Evolutionary conservation across 2,113 vertebrate genomes (phyloP).

Genomic region (Poeciliopsis retropinna): DNA sequence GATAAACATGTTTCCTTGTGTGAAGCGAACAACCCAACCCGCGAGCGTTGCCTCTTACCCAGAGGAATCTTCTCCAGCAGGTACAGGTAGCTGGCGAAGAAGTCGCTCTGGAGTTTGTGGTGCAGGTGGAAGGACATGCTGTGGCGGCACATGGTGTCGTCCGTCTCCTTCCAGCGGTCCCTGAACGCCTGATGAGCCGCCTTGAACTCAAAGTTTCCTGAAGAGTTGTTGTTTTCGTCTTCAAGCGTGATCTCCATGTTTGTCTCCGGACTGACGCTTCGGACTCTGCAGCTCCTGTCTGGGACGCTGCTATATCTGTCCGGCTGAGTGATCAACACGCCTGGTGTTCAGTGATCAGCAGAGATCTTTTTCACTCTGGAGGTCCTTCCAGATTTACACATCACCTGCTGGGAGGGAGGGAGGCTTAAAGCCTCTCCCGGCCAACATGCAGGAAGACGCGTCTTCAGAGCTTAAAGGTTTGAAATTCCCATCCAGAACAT

Average conservation of each 20-base stretch:
- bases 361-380: conserved; percentile 72
- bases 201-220: conserved; percentile 75
- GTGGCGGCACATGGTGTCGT: conserved; percentile 88
- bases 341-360: conserved; percentile 69
- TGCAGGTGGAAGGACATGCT: conserved; percentile 95
- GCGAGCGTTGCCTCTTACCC: conserved; percentile 78
- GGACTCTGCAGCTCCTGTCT: conserved; percentile 5
- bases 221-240: neutral
- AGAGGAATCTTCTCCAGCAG: conserved; percentile 89
- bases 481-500: conserved; percentile 42
- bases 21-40: neutral
- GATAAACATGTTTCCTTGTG: neutral
- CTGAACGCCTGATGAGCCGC: conserved; percentile 89
- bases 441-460: conserved; percentile 30
- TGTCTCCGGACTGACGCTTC: neutral
- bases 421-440: neutral
- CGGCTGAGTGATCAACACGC: conserved; percentile 33
- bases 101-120: conserved; percentile 87
- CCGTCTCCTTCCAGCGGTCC: conserved; percentile 89
- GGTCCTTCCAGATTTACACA: conserved; percentile 63
- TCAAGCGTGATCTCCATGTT: conserved; percentile 44
- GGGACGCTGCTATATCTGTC: conserved; percentile 81
- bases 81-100: conserved; percentile 96
- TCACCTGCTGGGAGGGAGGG: conserved; percentile 65
- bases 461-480: conserved; percentile 10